Base-by-base conservation (phyloP, 2,888 invertebrate species). In the Byasa hedistus region DNA sequence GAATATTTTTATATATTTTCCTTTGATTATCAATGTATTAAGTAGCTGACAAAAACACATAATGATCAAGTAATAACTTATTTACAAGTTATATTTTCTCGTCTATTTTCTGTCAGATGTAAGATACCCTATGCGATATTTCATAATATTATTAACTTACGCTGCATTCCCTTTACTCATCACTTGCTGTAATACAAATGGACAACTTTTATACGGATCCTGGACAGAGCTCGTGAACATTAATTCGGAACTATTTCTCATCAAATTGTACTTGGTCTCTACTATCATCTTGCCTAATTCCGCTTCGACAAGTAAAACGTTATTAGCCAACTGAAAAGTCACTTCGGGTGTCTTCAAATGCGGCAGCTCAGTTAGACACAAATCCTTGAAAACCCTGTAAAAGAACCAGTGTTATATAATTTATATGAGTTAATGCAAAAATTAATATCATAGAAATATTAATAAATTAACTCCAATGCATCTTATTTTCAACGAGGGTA, bases 161-260 rank as follows among this genome's bases (percentile, higher is more conserved):
- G 82, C 78, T 17, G 84, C 54, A 36, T 77, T 68, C 1, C 87
- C 90, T 0, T 1, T 21, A 32, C 68, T 71, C 17, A 73, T 71
- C 5, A 87, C 86, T 71, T 83, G 79, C 48, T 82, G 76, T 44
- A 79, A 81, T 22, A 75, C 74, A 71, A 89, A 89, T 1, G 89
- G 89, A 0, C 89, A 87, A 4, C 60, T 70, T 21, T 72, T 69
- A 5, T 62, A 66, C 0, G 75, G 48, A 44, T 82, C 61, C 61
- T 79, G 76, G 0, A 74, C 59, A 0, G 64, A 59, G 0, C 68
- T 55, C 0, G 75, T 67, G 44, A 73, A 75, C 2, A 81, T 69
- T 0, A 86, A 67, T 5, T 77, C 75, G 0, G 82, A 76, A 1
- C 72, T 69, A 61, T 89, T 87, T 36, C 88, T 79, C 65, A 83